These are phyloP conservation scores for Euzetes globulus DNA, from an alignment of 2,888 invertebrate species.

Conservation along the genomic window DNA sequence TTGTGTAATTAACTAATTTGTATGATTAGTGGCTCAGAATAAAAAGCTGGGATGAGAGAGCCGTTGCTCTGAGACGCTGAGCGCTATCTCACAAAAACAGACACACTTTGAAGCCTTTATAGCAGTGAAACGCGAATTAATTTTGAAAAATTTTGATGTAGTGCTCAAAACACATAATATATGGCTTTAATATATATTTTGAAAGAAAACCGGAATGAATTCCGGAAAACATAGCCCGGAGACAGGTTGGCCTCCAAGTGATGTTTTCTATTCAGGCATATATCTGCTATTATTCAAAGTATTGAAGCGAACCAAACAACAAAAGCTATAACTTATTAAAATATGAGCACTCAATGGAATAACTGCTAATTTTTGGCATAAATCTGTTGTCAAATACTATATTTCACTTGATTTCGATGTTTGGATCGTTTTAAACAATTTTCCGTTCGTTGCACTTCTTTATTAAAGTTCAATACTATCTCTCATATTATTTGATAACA, in stretches of 20 bases:
- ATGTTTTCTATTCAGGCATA: slow-evolving; percentile 6
- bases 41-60: not conserved
- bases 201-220: not conserved
- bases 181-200: not conserved
- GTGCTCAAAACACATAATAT: too few relatives aligned
- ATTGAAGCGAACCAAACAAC: not conserved
- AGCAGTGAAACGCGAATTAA: not conserved
- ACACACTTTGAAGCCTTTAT: not conserved
- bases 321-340: slow-evolving; percentile 5
- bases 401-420: not conserved
- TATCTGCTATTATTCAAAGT: not conserved
- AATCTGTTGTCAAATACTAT: not conserved
- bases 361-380: not conserved
- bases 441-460: not conserved
- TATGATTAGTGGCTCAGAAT: not conserved
- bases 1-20: not conserved
- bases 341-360: not conserved
- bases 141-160: not conserved
- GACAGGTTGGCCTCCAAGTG: not conserved
- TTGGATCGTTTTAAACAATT: not conserved
- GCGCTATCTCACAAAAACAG: not conserved
- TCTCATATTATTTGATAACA: not conserved
- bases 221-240: not conserved
- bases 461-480: not conserved
- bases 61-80: not conserved